Evolutionary conservation across 2,888 invertebrate species (phyloP), one percentile per base, ranked within the genome.

Genomic region (Lutraria lutraria): DNA sequence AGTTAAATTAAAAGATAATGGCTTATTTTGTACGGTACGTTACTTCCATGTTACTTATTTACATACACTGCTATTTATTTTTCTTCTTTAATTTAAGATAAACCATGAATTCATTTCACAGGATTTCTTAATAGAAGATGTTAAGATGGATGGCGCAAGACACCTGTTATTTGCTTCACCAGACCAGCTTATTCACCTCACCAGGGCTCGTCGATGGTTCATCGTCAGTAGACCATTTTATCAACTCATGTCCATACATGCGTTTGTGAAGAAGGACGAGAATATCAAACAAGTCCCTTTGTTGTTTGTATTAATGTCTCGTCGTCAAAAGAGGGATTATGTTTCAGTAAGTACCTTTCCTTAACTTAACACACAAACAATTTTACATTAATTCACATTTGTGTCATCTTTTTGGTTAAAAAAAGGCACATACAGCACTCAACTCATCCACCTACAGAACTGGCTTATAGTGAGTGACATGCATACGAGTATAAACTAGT

Each of bases 281-380:
- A 52, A 81, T 34, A 34, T 82, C 1, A 88, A 88, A 31, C 85
- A 88, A 63, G 81, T 85, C 1, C 88, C 88, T 19, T 72, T 88
- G n/a, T 43, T 85, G 4, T 85, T 76, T 31, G 29, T 88, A 0
- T n/a, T 88, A 43, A 88, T 88, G 88, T 85, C 85, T 0, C 10
- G 85, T 8, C 25, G 88, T 10, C 52, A 53, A n/a, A 81, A 85
- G 25, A 25, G 63, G 19, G 88, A 88, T n/a, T 85, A 88, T 31
- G 76, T 81, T 25, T 68, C 80, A 6, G 88, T 88, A 31, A 76
- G 76, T 76, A 72, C 13, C 1, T 8, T 56, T 8, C 12, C n/a
- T n/a, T n/a, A n/a, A n/a, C n/a, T n/a, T n/a, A n/a, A n/a, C n/a
- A n/a, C n/a, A n/a, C n/a, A n/a, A n/a, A n/a, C n/a, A n/a, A n/a